These are phyloP conservation scores for Oopsacas minuta DNA, from an alignment of 37 sponge, comb jelly and placozoan genomes.

Conservation along the genomic window DNA sequence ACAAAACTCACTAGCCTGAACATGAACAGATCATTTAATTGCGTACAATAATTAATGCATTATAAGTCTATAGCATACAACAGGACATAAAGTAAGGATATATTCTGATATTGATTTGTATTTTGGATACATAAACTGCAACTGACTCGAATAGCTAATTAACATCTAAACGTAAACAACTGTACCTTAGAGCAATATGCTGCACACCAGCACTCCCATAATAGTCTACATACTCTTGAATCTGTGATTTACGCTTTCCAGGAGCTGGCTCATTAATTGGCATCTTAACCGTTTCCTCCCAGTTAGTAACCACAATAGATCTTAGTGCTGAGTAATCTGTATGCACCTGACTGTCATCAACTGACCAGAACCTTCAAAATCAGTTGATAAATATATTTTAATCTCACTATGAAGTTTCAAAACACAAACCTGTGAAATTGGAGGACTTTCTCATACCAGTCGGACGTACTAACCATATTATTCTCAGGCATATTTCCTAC, in stretches of 20 bases:
- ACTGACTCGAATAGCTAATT: too few relatives aligned
- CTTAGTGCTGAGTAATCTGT: conserved; percentile 86
- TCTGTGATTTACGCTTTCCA: conserved; percentile 93
- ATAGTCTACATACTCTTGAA: conserved; percentile 94
- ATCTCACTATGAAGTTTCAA: too few relatives aligned
- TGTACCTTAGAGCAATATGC: conserved; percentile 76
- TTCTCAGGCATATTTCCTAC: conserved; percentile 90
- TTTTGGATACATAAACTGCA: too few relatives aligned
- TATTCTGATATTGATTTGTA: too few relatives aligned
- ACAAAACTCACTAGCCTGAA: too few relatives aligned
- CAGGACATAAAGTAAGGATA: too few relatives aligned
- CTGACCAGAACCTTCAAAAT: conserved; percentile 77
- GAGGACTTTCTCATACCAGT: conserved; percentile 82
- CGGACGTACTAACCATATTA: conserved; percentile 58
- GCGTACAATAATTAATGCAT: too few relatives aligned
- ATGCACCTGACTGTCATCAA: conserved; percentile 90
- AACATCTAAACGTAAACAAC: background rate
- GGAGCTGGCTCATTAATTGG: conserved; percentile 97
- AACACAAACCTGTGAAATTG: conserved; percentile 67
- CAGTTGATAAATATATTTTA: background rate
- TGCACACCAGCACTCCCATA: conserved; percentile 91
- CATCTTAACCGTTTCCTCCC: conserved; percentile 96
- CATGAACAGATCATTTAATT: too few relatives aligned
- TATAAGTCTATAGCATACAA: too few relatives aligned
- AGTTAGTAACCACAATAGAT: conserved; percentile 95